Base-by-base conservation (phyloP, 2,113 vertebrate genomes). In the Dicaeum eximium region DNA sequence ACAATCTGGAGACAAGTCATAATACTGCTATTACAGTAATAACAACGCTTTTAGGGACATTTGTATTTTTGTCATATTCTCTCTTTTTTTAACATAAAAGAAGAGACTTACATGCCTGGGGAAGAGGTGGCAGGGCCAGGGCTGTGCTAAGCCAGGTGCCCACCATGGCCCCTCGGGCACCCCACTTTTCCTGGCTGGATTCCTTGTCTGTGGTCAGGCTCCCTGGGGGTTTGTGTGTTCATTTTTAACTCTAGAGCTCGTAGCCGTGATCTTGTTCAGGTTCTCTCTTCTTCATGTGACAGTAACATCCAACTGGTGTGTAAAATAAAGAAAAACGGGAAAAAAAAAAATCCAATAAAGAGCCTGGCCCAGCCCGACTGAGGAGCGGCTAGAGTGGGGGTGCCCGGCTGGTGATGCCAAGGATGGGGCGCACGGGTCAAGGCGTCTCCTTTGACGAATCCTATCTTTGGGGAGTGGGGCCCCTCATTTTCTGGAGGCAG, bases 391-490 rank as follows among this genome's bases (percentile, higher is more conserved):
- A 75, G 75, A 86, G 81, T 1, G 0, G 62, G 86, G 77, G 9
- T 73, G 90, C 81, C 82, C 12, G 4, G 60, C 72, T 62, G 79
- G 79, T 1, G 2, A 23, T 87, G 82, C 25, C 79, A 48, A 73
- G 88, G 88, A 72, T 27, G 62, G 61, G 86, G 61, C 9, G 17
- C 10, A 15, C 3, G 22, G 62, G 81, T 80, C 38, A 9, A 85
- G 92, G 89, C 6, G 4, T 56, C 92, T 91, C 96, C 96, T 98
- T 92, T 92, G 96, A 96, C 97, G 96, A 98, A 97, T 93, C 97
- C 75, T 98, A 97, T 97, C 98, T 98, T 98, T 98, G 97, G 97
- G 97, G 94, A 98, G 96, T 82, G 35, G 91, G 97, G 96, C 82
- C 97, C 95, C 93, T 97, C 96, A 81, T 97, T 98, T 97, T 97